phyloP scores from a whole-genome alignment of 2,113 vertebrate genomes.

The Formicarius rufipectus region DNA sequence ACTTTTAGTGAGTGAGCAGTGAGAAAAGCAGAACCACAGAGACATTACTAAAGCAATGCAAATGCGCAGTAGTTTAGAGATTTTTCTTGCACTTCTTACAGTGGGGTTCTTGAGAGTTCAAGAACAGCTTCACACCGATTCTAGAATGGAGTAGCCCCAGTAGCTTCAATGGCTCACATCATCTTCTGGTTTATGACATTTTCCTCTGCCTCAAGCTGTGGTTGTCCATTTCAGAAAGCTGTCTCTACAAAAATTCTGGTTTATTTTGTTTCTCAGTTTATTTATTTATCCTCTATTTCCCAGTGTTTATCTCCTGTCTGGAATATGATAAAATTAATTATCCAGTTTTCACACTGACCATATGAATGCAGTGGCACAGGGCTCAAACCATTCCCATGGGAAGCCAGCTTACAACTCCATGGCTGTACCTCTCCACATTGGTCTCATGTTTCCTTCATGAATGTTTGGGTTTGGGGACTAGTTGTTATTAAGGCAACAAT shows the following conservation, averaged over 20 bases:
- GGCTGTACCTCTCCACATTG: not conserved
- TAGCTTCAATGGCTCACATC: not conserved
- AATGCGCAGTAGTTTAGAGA: not conserved
- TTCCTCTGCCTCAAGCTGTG: not conserved
- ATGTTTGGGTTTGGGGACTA: accelerated
- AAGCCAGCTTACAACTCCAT: not conserved
- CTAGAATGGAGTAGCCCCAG: not conserved
- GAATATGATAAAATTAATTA: not conserved
- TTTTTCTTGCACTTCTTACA: not conserved
- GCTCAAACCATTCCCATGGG: not conserved
- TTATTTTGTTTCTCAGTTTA: not conserved
- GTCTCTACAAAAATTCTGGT: not conserved
- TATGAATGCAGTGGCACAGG: accelerated
- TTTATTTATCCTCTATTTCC: not conserved
- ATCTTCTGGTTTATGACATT: not conserved
- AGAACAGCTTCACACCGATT: not conserved
- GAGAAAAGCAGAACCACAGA: not conserved
- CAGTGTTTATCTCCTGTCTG: not conserved
- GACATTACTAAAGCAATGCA: not conserved
- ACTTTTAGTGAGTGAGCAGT: not conserved
- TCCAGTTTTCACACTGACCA: accelerated
- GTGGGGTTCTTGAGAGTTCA: not conserved
- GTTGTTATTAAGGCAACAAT: not conserved
- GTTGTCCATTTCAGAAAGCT: not conserved
- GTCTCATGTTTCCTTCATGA: accelerated